These are phyloP conservation scores for Drosophila nikananu DNA, from an alignment of 1,140 invertebrate species.

Conservation along the genomic window DNA sequence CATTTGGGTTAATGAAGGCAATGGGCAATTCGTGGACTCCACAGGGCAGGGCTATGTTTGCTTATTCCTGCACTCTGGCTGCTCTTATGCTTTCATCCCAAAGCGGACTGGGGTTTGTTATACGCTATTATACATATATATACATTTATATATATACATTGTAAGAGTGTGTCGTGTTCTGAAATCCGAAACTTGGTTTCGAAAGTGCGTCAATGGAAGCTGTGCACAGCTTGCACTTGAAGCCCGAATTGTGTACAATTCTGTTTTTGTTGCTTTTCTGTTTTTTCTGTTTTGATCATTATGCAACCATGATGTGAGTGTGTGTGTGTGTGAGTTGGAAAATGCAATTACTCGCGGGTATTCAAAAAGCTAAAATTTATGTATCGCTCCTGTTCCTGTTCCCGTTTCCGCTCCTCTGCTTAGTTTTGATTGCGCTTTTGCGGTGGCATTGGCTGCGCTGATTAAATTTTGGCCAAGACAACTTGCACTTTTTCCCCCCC, in stretches of 20 bases:
- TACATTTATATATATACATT: neutral
- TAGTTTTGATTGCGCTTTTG: conserved; percentile 33
- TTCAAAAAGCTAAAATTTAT: conserved; percentile 58
- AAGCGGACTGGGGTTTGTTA: conserved; percentile 1
- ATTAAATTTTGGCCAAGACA: conserved; percentile 64
- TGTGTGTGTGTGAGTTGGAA: neutral
- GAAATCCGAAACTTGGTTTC: conserved; percentile 55
- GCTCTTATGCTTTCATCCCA: conserved; percentile 11
- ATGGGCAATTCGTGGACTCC: conserved; percentile 19
- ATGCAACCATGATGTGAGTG: conserved; percentile 39
- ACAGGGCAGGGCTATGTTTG: neutral
- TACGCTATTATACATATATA: neutral
- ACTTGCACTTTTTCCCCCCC: conserved; percentile 21
- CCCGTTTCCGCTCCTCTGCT: conserved; percentile 7
- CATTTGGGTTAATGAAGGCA: conserved; percentile 45
- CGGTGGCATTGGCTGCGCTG: conserved; percentile 48
- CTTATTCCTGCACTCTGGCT: neutral
- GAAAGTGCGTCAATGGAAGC: conserved; percentile 66
- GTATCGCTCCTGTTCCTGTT: conserved; percentile 5
- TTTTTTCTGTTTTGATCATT: conserved; percentile 58
- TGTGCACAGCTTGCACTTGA: conserved; percentile 52
- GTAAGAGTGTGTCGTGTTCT: conserved; percentile 25
- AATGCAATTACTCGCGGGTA: conserved; percentile 8
- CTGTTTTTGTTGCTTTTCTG: neutral
- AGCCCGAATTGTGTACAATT: conserved; percentile 40